These are phyloP conservation scores for Panthera uncia DNA, from an alignment of 2,113 vertebrate genomes.

Conservation along the genomic window DNA sequence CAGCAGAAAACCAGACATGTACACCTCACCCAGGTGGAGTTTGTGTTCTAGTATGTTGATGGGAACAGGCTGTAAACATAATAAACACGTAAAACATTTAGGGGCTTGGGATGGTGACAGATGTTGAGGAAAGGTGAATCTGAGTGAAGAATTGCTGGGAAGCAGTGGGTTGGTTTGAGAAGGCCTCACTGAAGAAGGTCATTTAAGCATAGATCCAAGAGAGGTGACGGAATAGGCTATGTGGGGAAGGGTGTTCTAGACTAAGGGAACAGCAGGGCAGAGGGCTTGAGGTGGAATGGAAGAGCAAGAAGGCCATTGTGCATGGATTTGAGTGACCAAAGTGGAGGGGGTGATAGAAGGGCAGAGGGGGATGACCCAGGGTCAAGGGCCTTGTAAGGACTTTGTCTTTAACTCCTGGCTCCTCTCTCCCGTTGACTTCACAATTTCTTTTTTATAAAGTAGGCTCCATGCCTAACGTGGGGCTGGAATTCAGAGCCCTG, in stretches of 20 bases:
- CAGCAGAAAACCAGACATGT: background rate
- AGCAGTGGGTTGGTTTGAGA: background rate
- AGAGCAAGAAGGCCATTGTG: background rate
- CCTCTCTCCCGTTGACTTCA: background rate
- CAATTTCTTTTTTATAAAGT: no score
- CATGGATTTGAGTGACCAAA: background rate
- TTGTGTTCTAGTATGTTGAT: background rate
- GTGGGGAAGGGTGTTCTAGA: background rate
- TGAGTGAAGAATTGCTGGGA: background rate
- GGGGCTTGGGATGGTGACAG: background rate
- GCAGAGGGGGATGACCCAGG: background rate
- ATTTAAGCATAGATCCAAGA: background rate
- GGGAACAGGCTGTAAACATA: background rate
- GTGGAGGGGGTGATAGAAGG: background rate
- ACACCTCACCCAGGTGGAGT: background rate
- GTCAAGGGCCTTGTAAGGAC: background rate
- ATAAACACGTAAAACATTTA: background rate
- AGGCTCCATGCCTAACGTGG: no score
- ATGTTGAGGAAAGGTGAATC: background rate
- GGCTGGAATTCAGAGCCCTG: no score
- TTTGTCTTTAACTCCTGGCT: background rate
- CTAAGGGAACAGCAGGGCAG: background rate
- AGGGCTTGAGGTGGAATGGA: background rate
- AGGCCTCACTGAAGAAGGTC: background rate
- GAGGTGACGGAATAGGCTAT: background rate